Evolutionary conservation across 2,113 vertebrate genomes (phyloP), one percentile per base, ranked within the genome.

Genomic region (Corythornis madagascariensis): DNA sequence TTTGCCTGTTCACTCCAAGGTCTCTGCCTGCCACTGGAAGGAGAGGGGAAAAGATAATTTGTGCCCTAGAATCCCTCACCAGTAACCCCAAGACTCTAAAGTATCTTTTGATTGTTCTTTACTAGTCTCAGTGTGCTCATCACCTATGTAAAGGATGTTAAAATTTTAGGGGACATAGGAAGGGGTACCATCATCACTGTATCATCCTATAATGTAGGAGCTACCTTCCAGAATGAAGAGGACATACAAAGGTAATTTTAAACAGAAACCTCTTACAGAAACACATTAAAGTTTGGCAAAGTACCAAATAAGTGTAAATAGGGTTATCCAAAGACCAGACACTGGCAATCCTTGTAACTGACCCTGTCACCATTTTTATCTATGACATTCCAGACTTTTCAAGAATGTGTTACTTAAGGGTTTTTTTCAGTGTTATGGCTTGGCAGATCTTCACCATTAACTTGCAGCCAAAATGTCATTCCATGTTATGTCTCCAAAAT

Each of bases 401-500:
- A 79, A 19, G 25, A 67, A 79, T 1, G 1, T n/a, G 9, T 52
- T 56, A 70, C 29, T 86, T 83, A 79, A 74, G 9, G 74, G 38
- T 24, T 74, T 69, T 42, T 85, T 72, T 25, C 70, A 38, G 18
- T 28, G 16, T 42, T 85, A 67, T 3, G 3, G 16, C 7, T 86
- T 71, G 45, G 77, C 73, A 80, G 18, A 69, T 17, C 15, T 31
- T 75, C 45, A 16, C 22, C 28, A 66, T 70, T 64, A 82, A 47
- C 14, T 31, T 70, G 50, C 43, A 83, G 31, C 43, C 70, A 83
- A 85, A 83, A 64, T 59, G 28, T 47, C 21, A 85, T 33, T 84
- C 35, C 31, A 65, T 0, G 0, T 16, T 63, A 50, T 43, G 14
- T 7, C 81, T 48, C 33, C 61, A 83, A 50, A 14, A 38, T 17